phyloP scores from a whole-genome alignment of 2,797 vertebrate species.

The Rhinoraja longicauda region DNA sequence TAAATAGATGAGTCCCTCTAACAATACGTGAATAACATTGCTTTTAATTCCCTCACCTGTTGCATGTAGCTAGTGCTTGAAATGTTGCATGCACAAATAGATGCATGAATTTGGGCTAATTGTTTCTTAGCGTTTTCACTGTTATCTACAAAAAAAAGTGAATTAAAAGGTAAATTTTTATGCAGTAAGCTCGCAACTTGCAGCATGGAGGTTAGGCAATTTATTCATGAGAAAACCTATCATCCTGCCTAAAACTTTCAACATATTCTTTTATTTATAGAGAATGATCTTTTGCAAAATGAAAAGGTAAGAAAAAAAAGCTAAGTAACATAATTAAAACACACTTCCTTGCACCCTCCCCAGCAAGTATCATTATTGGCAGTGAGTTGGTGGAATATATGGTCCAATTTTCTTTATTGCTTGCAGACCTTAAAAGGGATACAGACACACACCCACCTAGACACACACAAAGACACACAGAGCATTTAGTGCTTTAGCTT shows the following conservation, averaged over 20 bases:
- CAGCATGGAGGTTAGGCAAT: conserved; percentile 98
- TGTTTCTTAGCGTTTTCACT: conserved; percentile 42
- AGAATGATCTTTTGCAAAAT: conserved; percentile 99
- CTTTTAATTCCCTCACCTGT: conserved; percentile 51
- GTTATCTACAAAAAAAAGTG: conserved; percentile 45
- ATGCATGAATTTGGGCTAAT: conserved; percentile 64
- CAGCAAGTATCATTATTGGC: conserved; percentile 53
- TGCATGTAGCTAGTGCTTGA: conserved; percentile 67
- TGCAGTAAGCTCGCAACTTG: conserved; percentile 71
- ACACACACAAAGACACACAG: background rate
- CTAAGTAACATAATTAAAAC: conserved; percentile 93
- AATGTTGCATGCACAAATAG: conserved; percentile 72
- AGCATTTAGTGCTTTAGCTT: conserved; percentile 23
- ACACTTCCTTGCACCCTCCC: conserved; percentile 76
- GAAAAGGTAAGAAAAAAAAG: conserved; percentile 99
- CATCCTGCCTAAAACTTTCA: conserved; percentile 99
- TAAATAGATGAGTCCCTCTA: conserved; percentile 35
- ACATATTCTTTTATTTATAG: conserved; percentile 99
- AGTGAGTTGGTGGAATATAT: conserved; percentile 58
- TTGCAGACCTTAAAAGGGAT: conserved; percentile 55
- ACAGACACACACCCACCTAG: background rate
- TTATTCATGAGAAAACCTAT: conserved; percentile 93
- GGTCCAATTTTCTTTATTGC: conserved; percentile 49
- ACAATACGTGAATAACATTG: conserved; percentile 36
- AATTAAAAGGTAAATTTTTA: conserved; percentile 64